These are phyloP conservation scores for Microcebus jonahi DNA, from an alignment of 2,113 vertebrate species.

Conservation along the genomic window DNA sequence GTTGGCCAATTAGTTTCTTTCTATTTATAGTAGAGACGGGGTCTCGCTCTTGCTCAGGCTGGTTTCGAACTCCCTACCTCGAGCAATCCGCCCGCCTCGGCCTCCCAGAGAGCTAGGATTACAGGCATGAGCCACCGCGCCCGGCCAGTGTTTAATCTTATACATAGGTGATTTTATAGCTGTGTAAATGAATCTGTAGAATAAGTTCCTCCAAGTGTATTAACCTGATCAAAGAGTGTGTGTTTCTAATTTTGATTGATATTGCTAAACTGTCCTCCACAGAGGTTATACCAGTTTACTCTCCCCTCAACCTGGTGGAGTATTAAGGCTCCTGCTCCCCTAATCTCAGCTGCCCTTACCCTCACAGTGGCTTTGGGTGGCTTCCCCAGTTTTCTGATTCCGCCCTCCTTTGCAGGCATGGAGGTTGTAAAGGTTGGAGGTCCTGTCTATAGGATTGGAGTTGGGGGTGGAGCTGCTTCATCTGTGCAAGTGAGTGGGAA, in stretches of 20 bases:
- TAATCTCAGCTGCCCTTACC: background rate
- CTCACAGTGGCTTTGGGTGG: background rate
- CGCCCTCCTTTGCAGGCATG: conserved; percentile 87
- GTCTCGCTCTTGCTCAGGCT: too few species aligned
- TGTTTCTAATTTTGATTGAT: background rate
- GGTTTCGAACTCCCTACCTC: too few species aligned
- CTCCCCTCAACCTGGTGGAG: background rate
- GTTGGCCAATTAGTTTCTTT: too few species aligned
- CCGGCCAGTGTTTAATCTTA: background rate
- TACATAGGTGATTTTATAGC: background rate
- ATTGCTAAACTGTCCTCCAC: background rate
- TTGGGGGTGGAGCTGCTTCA: conserved; percentile 94
- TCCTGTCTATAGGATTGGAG: conserved; percentile 94
- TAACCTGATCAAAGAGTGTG: background rate
- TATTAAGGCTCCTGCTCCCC: background rate
- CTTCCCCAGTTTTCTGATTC: background rate
- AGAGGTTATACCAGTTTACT: background rate
- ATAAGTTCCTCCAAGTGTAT: background rate
- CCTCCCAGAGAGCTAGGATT: too few species aligned
- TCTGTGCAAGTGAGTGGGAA: conserved; percentile 88
- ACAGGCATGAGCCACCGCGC: too few species aligned
- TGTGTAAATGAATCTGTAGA: background rate
- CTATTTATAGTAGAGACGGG: too few species aligned
- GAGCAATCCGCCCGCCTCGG: too few species aligned
- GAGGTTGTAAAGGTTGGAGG: conserved; percentile 95